Evolutionary conservation across 2,113 vertebrate genomes (phyloP), one percentile per base, ranked within the genome.

Genomic region (Protobothrops mucrosquamatus): DNA sequence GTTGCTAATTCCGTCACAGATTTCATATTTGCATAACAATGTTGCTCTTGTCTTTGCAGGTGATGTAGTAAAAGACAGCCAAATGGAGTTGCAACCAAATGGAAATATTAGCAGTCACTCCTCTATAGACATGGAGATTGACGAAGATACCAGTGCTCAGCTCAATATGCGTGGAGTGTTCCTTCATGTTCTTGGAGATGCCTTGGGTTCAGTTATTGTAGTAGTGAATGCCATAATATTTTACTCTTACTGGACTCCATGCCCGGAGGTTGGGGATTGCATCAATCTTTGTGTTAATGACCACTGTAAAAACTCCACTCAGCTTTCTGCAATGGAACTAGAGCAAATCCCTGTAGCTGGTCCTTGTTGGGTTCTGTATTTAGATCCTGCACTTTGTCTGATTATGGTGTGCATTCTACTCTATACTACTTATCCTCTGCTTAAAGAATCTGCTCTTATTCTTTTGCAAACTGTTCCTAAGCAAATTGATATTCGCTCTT

Each of bases 121-220:
- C 39, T 98, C 97, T 94, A 11, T 97, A 87, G 98, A 98, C 6
- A 91, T 61, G 24, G 97, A 98, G 0, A 96, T 97, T 39, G 97
- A 98, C 51, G 96, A 98, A 0, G 97, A 98, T 7, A 95, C 98
- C 0, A 97, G 98, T 0, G 98, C 98, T 0, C 98, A 99, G 94
- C 99, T 99, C 93, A 99, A 99, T 98, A 99, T 99, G 99, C 99
- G 99, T 9, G 99, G 99, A 43, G 99, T 99, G 94, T 99, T 99
- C 96, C 98, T 99, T 92, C 99, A 99, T 43, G 99, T 99, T 92
- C 97, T 99, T 91, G 99, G 99, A 29, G 99, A 99, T 74, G 99
- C 99, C 48, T 97, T 99, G 95, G 99, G 99, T 96, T 99, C 99
- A 0, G 99, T 99, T 95, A 99, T 99, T 51, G 99, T 99, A 89